Base-by-base conservation (phyloP, 2,797 vertebrate species). In the Pseudochirops cupreus region DNA sequence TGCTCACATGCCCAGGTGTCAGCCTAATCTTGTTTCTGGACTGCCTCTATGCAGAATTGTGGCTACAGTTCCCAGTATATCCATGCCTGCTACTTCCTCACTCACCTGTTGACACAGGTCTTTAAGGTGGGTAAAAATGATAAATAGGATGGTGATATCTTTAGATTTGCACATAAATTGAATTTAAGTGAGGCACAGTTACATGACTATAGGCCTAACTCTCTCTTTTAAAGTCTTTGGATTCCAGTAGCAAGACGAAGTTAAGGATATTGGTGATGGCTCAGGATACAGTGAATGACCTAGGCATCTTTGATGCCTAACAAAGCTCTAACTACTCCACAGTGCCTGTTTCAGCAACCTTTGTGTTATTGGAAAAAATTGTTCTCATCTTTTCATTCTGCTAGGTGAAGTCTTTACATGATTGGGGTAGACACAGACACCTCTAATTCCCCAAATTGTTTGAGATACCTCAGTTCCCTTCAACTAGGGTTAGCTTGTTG, bases 331-430 rank as follows among this genome's bases (percentile, higher is more conserved):
- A 62, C 33, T 74, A 33, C 16, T 74, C 5, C 16, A 74, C 16
- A 39, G 0, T 7, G 18, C 16, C 16, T 39, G 18, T 14, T 74
- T 74, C 16, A n/a, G 16, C n/a, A 18, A 2, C 11, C n/a, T 74
- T 18, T 33, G 18, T 74, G 33, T 16, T 16, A n/a, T 39, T 39
- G 33, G 1, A 74, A 39, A 5, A 39, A n/a, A 74, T 21, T 39
- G 14, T 39, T 74, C 14, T 21, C 0, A 74, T 39, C 3, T 3
- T n/a, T 1, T 5, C 1, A 39, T n/a, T 5, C 1, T 67, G 5
- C 14, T 3, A 16, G 14, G 13, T n/a, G 33, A 74, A 74, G 4
- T 39, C 5, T 74, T 74, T 21, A 74, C 1, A 39, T 74, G 33
- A 5, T 74, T n/a, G n/a, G n/a, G 6, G 1, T 39, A 74, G 6